A percentile compares a stretch with the other conserved stretches of the same genome.
phyloP scores from a whole-genome alignment of 2,113 vertebrate species.

The Cavia aperea region DNA sequence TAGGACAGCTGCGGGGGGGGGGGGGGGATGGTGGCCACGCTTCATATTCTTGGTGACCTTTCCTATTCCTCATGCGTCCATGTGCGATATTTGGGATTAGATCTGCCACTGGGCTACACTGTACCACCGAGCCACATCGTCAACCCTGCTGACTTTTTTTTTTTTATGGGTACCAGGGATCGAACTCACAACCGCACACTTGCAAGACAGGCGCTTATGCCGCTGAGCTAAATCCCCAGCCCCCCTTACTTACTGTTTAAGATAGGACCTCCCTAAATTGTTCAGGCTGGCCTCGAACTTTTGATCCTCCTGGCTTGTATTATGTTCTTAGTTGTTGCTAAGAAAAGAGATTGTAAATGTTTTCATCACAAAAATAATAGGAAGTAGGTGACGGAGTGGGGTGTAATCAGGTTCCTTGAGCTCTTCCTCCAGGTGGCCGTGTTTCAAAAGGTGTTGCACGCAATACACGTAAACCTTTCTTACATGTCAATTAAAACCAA shows the following conservation, averaged over 20 bases:
- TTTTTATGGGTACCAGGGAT: too few species aligned
- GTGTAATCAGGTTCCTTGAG: background rate
- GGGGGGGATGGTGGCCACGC: too few species aligned
- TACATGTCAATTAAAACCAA: background rate
- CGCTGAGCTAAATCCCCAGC: too few species aligned
- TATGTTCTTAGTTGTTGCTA: background rate
- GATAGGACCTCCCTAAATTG: background rate
- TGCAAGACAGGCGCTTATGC: too few species aligned
- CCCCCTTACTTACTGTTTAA: too few species aligned
- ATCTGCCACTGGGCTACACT: background rate
- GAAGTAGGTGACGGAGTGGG: fast-evolving
- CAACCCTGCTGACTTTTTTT: background rate
- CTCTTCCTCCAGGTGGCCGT: background rate
- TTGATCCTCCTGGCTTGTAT: background rate
- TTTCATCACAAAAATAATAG: background rate
- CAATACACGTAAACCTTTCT: background rate
- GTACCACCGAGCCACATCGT: background rate
- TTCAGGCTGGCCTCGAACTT: background rate
- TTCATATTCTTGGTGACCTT: background rate
- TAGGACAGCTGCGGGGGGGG: fast-evolving
- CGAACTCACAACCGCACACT: too few species aligned
- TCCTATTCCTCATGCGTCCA: background rate
- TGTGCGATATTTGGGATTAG: background rate
- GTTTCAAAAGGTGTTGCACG: background rate
- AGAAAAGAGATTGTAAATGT: background rate